Conservation (phyloP, 2,113 vertebrate genomes). For the Phasianus colchicus region DNA sequence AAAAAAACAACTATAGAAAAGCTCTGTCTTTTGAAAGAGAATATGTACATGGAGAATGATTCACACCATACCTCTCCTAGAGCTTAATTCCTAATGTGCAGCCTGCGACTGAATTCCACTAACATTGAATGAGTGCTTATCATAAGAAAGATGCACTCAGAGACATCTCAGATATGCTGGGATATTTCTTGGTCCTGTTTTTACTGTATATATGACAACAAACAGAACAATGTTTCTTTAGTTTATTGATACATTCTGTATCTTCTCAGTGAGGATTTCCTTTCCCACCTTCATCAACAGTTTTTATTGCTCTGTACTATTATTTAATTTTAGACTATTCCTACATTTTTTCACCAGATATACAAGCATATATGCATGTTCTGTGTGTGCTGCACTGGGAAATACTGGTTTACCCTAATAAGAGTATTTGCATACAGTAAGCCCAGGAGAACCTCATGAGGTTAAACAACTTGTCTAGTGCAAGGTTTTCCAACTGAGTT, state of each 20-base stretch:
- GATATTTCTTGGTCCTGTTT: neutral
- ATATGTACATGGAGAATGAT: neutral
- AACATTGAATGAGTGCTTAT: neutral
- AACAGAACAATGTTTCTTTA: neutral
- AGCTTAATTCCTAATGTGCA: neutral
- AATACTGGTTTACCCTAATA: neutral
- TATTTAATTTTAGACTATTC: neutral
- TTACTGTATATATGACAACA: neutral
- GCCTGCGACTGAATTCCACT: neutral
- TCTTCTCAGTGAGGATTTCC: neutral
- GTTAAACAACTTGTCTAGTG: too few relatives aligned
- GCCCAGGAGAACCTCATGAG: too few relatives aligned
- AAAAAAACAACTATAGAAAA: neutral
- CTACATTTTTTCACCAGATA: neutral
- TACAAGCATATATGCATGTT: neutral
- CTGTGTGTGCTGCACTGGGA: neutral
- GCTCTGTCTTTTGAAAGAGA: neutral
- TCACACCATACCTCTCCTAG: rapidly evolving
- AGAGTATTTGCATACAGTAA: neutral
- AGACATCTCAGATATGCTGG: neutral
- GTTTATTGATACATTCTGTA: neutral
- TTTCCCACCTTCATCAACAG: neutral
- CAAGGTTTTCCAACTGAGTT: too few relatives aligned
- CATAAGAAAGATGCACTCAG: neutral
- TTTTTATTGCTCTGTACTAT: neutral